Evolutionary conservation across 1,140 invertebrate species (phyloP).

Genomic region (Heliconius nattereri): DNA sequence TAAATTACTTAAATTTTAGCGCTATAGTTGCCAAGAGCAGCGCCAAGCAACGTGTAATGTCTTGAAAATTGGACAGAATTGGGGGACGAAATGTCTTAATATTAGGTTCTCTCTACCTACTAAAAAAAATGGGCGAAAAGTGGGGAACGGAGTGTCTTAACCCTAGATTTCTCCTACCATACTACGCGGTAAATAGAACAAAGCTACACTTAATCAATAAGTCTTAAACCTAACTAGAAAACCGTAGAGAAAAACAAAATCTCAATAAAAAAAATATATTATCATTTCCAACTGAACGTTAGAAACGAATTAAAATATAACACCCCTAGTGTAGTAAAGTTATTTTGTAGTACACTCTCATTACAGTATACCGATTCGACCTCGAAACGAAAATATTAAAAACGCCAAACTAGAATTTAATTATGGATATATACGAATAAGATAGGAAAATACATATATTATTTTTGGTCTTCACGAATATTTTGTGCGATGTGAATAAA

Average conservation of each 20-base stretch:
- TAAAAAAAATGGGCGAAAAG: not conserved
- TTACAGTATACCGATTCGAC: constrained; percentile 14
- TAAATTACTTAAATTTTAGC: no score
- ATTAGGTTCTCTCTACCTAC: no score
- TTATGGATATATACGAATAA: not conserved
- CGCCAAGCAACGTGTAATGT: no score
- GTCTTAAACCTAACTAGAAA: no score
- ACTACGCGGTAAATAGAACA: no score
- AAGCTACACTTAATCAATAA: no score
- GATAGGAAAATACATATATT: not conserved
- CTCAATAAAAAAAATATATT: not conserved
- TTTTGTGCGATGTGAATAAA: not conserved
- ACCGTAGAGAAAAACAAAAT: not conserved
- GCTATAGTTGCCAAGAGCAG: no score
- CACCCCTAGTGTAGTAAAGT: not conserved
- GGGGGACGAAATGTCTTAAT: no score
- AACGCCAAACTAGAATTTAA: not conserved
- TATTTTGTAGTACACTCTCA: constrained; percentile 16
- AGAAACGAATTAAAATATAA: constrained; percentile 5
- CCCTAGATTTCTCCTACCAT: not conserved
- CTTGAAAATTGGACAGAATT: no score
- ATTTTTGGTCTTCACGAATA: not conserved
- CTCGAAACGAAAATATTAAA: not conserved
- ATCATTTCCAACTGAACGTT: not conserved
- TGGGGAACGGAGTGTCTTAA: not conserved